A percentile compares a stretch with the other conserved stretches of the same genome.
Conservation (phyloP, 2,888 invertebrate genomes). For the Helicoverpa assulta region DNA sequence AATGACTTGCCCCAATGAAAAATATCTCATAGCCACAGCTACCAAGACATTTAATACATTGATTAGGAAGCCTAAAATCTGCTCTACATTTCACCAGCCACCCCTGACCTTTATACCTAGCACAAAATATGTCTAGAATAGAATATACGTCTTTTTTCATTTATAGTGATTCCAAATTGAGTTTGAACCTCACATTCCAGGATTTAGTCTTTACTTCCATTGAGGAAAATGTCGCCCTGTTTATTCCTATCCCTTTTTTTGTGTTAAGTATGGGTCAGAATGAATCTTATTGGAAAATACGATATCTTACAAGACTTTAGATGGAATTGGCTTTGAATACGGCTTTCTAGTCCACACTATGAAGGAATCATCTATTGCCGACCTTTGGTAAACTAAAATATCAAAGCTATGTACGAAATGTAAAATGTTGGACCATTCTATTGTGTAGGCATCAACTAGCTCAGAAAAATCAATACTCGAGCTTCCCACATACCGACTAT, state of each 20-base stretch:
- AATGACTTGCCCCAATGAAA: slow-evolving; percentile 40
- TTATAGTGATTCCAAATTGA: slow-evolving; percentile 4
- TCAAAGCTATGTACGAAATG: slow-evolving; percentile 43
- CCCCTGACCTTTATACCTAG: slow-evolving; percentile 27
- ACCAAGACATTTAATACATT: slow-evolving; percentile 1
- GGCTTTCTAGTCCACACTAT: neutral
- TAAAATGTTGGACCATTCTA: slow-evolving; percentile 68
- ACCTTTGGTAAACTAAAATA: slow-evolving; percentile 21
- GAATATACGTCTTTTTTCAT: slow-evolving; percentile 1
- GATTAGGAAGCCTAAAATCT: slow-evolving; percentile 21
- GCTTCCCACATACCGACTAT: slow-evolving; percentile 66
- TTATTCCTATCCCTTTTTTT: neutral
- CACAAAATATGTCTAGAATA: slow-evolving; percentile 8
- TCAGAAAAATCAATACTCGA: slow-evolving; percentile 86
- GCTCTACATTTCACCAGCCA: slow-evolving; percentile 19
- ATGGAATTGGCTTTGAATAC: neutral
- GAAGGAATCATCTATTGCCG: slow-evolving; percentile 24
- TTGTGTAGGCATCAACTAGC: slow-evolving; percentile 78
- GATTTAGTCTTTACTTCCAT: neutral
- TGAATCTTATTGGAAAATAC: slow-evolving; percentile 30
- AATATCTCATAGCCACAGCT: slow-evolving; percentile 21
- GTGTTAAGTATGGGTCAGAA: neutral
- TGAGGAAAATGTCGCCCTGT: slow-evolving; percentile 27
- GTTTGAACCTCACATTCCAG: neutral
- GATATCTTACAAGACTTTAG: neutral